Percentiles rank a stretch among this genome's conserved stretches.
Conservation (phyloP, 2,113 vertebrate genomes). For the Anhinga anhinga region DNA sequence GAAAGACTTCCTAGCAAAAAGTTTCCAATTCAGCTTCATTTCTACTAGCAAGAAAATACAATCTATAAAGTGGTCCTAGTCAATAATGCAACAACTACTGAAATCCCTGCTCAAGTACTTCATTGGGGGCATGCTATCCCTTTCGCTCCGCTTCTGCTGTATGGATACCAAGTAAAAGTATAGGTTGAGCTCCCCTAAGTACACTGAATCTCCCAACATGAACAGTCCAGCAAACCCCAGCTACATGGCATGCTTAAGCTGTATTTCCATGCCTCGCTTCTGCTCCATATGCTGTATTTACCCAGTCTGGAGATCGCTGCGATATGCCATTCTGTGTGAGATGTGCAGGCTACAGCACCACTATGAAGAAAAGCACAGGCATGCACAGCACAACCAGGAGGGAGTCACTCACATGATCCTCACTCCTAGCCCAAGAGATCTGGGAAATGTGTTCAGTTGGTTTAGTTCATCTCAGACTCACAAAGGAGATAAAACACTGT, state of each 20-base stretch:
- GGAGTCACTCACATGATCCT: background rate
- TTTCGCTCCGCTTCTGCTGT: background rate
- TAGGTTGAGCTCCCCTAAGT: background rate
- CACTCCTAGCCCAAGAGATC: background rate
- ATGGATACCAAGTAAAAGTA: background rate
- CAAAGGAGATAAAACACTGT: background rate
- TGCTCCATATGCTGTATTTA: background rate
- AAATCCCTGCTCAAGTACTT: background rate
- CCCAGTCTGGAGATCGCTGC: background rate
- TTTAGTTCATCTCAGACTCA: background rate
- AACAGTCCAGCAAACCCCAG: background rate
- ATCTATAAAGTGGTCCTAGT: background rate
- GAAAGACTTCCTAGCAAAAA: background rate
- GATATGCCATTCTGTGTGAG: background rate
- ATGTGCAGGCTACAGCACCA: background rate
- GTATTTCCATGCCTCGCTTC: background rate
- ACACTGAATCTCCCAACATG: background rate
- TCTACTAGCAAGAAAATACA: background rate
- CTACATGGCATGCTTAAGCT: background rate
- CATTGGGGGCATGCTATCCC: background rate
- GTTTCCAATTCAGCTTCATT: background rate
- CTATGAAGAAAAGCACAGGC: accelerated
- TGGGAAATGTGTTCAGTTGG: background rate
- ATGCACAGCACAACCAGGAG: background rate
- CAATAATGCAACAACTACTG: background rate